Evolutionary conservation across 2,113 vertebrate species (phyloP).

Genomic region (Nycticryphes semicollaris): DNA sequence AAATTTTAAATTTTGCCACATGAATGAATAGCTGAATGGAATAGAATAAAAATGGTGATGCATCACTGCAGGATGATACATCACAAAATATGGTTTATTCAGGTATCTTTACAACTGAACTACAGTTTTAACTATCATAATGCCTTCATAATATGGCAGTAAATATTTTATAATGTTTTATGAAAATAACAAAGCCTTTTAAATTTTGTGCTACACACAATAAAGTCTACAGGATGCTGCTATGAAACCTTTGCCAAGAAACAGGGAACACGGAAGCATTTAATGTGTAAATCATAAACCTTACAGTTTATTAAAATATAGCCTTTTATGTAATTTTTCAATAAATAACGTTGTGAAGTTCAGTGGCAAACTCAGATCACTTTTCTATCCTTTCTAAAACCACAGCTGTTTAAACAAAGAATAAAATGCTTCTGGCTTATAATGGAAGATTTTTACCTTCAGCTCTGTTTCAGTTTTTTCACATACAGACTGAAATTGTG

Average conservation of each 20-base stretch:
- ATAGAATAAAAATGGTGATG: background rate
- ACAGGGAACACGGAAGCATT: background rate
- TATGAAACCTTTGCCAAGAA: background rate
- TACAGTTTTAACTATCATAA: background rate
- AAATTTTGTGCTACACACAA: background rate
- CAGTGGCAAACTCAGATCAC: background rate
- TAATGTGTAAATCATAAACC: background rate
- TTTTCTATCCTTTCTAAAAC: background rate
- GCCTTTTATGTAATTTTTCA: background rate
- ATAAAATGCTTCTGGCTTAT: background rate
- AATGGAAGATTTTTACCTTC: background rate
- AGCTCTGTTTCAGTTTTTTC: background rate
- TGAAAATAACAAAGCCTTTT: background rate
- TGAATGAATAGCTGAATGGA: background rate
- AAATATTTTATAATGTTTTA: conserved; percentile 39
- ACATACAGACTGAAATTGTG: rapidly evolving
- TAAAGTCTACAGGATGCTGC: background rate
- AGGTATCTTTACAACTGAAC: background rate
- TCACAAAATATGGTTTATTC: background rate
- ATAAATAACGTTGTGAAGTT: background rate
- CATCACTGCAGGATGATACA: background rate
- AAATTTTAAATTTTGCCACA: background rate
- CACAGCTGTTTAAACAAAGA: background rate
- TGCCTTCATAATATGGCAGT: background rate
- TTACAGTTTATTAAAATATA: background rate